phyloP scores from a whole-genome alignment of 2,113 vertebrate genomes.

The Astur gentilis region DNA sequence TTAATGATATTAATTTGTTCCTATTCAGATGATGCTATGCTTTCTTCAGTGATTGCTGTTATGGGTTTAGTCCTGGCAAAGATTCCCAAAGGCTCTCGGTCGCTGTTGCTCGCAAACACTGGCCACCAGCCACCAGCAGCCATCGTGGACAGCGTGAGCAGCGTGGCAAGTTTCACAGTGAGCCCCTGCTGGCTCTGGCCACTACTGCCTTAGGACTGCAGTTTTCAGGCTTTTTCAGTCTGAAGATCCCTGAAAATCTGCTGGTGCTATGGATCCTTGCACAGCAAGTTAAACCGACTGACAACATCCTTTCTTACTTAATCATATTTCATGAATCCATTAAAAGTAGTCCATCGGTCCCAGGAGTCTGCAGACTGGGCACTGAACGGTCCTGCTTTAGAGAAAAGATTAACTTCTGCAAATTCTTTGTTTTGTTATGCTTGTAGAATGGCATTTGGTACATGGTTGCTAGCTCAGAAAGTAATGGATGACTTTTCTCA shows the following conservation, averaged over 20 bases:
- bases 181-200: no score
- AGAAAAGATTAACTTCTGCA: neutral
- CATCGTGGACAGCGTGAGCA: rapidly evolving
- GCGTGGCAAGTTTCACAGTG: rapidly evolving
- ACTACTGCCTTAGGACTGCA: neutral
- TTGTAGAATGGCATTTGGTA: neutral
- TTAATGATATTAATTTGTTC: neutral
- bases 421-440: no score
- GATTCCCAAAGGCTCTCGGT: neutral
- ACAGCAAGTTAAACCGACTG: neutral
- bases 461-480: neutral
- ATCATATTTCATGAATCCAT: neutral
- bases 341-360: neutral
- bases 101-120: rapidly evolving
- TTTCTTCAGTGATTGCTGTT: neutral
- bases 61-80: neutral
- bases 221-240: neutral
- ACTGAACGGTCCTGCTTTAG: neutral
- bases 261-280: neutral
- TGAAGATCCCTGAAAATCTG: neutral
- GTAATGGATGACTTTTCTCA: neutral
- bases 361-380: neutral
- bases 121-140: no score
- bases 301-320: neutral
- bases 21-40: neutral